Base-by-base conservation (phyloP, 2,888 invertebrate genomes). In the Tenodera sinensis region DNA sequence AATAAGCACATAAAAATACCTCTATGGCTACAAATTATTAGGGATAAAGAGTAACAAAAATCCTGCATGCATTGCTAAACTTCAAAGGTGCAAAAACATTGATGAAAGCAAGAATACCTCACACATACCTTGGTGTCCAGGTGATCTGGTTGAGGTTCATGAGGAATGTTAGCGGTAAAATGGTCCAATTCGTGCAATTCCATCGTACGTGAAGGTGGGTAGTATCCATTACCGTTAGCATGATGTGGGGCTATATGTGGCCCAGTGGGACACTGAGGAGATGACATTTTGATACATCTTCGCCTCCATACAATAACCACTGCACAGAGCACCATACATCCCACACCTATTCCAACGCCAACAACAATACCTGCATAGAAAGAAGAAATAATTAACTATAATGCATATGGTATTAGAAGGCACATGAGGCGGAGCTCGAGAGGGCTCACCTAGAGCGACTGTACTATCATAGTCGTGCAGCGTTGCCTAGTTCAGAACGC, bases 111-210 rank as follows among this genome's bases (percentile, higher is more conserved):
- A 15, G 8, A 3, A 42, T 81, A 83, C 47, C 27, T 28, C 20
- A 83, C 28, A 47, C 88, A 90, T 92, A 95, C 95, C 93, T 95
- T 95, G 0, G 95, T 94, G 91, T 95, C 95, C n/a, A 94, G 92
- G 91, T 95, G 94, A 25, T 82, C 87, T 82, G 91, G 89, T 34
- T 91, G 91, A 54, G 90, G 90, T 81, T 91, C 92, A 42, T 91
- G 91, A n/a, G 92, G 92, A 83, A 92, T 91, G 83, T 91, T 84
- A 20, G 88, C n/a, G 7, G 30, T 81, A 85, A 85, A 88, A 34
- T 85, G 85, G 28, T 94, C 92, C 91, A 93, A 92, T 89, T 94
- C 94, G 85, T 93, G 93, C 30, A 91, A 92, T 34, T 90, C 54
- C 54, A 71, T 71, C 54, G 20, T 71, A 20, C 54, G 91, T 85